phyloP scores from a whole-genome alignment of 1,140 invertebrate genomes.

The Pachyrhynchus sulphureomaculatus region DNA sequence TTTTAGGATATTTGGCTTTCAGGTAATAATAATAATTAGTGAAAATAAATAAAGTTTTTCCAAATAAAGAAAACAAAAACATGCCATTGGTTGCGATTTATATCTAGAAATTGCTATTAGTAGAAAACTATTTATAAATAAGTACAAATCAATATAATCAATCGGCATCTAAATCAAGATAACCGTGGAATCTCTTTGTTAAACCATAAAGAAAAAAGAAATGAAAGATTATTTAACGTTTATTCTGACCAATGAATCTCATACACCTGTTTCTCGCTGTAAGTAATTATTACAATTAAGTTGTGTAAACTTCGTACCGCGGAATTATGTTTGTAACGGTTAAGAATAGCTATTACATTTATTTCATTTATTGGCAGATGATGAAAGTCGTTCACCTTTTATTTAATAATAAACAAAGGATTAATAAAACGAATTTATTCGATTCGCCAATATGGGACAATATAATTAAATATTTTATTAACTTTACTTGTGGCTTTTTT shows the following conservation, averaged over 20 bases:
- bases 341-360: constrained; percentile 9
- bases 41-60: too few relatives aligned
- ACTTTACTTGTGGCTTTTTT: too few relatives aligned
- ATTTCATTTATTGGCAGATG: not conserved
- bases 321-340: constrained; percentile 13
- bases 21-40: too few relatives aligned
- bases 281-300: constrained; percentile 26
- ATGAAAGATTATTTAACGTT: constrained; percentile 12
- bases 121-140: constrained; percentile 18
- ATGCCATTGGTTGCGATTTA: not conserved
- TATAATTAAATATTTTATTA: too few relatives aligned
- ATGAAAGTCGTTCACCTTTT: constrained; percentile 15
- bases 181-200: constrained; percentile 21
- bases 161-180: constrained; percentile 15
- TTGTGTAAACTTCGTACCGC: constrained; percentile 11
- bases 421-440: not conserved
- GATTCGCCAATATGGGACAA: too few relatives aligned
- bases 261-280: constrained; percentile 2
- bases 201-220: not conserved
- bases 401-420: not conserved
- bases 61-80: too few relatives aligned
- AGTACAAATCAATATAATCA: constrained; percentile 6
- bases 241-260: constrained; percentile 14
- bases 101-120: constrained; percentile 8
- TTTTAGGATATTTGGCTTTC: too few relatives aligned